Conservation (phyloP, 2,797 vertebrate species). For the Gypaetus barbatus region DNA sequence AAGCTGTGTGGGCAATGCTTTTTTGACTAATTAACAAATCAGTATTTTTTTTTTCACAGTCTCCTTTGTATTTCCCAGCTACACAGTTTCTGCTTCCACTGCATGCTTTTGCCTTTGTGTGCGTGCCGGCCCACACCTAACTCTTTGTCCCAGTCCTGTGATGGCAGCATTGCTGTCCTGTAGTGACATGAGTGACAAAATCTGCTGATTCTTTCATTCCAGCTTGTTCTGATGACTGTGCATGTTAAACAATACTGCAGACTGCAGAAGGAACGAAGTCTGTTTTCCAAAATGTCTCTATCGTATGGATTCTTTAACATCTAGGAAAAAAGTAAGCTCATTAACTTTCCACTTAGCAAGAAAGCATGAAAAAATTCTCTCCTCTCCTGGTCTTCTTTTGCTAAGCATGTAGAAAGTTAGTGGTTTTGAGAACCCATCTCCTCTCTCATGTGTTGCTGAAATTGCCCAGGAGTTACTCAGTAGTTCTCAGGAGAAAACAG, state of each 20-base stretch:
- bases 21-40: background rate
- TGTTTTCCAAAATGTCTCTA: background rate
- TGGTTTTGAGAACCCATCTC: background rate
- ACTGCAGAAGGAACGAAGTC: background rate
- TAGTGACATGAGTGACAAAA: background rate
- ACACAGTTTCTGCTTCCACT: background rate
- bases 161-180: background rate
- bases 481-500: background rate
- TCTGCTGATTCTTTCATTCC: background rate
- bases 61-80: background rate
- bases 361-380: background rate
- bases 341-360: background rate
- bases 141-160: background rate
- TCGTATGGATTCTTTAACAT: background rate
- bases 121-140: background rate
- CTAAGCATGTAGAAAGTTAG: background rate
- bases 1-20: background rate
- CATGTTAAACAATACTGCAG: background rate
- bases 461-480: background rate
- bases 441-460: background rate
- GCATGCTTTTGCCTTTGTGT: background rate
- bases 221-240: background rate
- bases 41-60: background rate
- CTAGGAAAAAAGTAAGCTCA: background rate
- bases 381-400: background rate